Base-by-base conservation (phyloP, 37 sponge, comb jelly and placozoan genomes). In the Spongilla lacustris region DNA sequence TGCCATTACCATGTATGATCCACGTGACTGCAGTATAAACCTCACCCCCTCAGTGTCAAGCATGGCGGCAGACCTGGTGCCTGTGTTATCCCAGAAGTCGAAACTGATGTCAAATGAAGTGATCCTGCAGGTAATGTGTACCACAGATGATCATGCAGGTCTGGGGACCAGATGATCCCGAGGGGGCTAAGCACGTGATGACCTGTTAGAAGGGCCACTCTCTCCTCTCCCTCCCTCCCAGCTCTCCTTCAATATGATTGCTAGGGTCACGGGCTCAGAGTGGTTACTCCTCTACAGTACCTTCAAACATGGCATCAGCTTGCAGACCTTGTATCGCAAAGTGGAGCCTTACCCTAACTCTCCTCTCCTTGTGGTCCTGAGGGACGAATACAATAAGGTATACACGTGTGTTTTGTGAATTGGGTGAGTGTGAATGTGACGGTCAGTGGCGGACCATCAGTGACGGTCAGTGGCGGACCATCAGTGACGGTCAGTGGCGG, bases 261-360 rank as follows among this genome's bases (percentile, higher is more conserved):
- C 58, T 1, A 58, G 69, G 0, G 89, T 89, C 2, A 85, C 95
- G 4, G 92, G 96, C 49, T 83, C 74, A 49, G 88, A 96, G 66
- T 89, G 94, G 94, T 24, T 29, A 36, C 92, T 96, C 34, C 71
- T 94, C 26, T 97, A 95, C 80, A 95, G 96, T 84, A 93, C 98
- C 8, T 93, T 93, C 82, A 67, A 41, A 28, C 92, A 97, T 79
- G 98, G 98, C 28, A 92, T 93, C 58, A 97, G 98, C 46, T 83
- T 95, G 25, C 66, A 75, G n/a, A 97, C 96, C 2, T 50, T 97
- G 84, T 97, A 97, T 76, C 67, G 98, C 19, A 95, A 91, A 29
- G 89, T 95, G 92, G 48, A 32, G 32, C 71, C 38, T 23, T 81
- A 25, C 38, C 80, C 26, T 21, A 58, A 58, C 58, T 33, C 37